Percentiles rank a stretch among this genome's conserved stretches.
phyloP scores from a whole-genome alignment of 2,888 invertebrate genomes.

The Euproctis similis region DNA sequence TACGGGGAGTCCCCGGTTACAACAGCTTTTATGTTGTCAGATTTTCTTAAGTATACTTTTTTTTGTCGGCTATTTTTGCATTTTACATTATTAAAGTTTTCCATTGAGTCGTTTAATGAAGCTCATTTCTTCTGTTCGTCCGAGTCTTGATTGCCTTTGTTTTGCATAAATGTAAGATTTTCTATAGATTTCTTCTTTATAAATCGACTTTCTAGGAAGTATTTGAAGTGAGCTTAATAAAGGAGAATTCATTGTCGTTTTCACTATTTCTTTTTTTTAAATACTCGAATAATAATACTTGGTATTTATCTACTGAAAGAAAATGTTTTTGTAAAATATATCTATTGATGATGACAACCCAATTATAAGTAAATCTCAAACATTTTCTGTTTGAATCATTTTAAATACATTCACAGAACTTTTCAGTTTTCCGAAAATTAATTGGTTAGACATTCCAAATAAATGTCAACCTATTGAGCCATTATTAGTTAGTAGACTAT shows the following conservation, averaged over 20 bases:
- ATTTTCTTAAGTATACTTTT: conserved; percentile 76
- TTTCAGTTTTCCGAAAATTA: no score
- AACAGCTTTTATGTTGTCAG: conserved; percentile 77
- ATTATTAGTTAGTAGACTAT: no score
- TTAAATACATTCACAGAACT: no score
- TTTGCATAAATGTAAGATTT: conserved; percentile 76
- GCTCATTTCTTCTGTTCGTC: conserved; percentile 75
- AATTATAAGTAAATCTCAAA: no score
- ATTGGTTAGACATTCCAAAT: no score
- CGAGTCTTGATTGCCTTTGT: conserved; percentile 74
- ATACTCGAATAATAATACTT: no score
- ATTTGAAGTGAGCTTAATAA: conserved; percentile 58
- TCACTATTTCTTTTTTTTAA: conserved; percentile 10
- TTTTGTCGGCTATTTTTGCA: conserved; percentile 73
- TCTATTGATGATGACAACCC: no score
- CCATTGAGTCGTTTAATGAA: conserved; percentile 75
- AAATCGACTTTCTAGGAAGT: conserved; percentile 63
- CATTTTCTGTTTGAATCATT: no score
- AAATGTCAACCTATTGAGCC: no score
- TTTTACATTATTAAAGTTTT: conserved; percentile 77
- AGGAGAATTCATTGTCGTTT: conserved; percentile 55
- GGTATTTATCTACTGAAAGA: no score
- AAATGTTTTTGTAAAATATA: no score
- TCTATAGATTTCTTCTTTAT: conserved; percentile 68
- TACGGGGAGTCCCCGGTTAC: conserved; percentile 75